Evolutionary conservation across 2,113 vertebrate genomes (phyloP).

Genomic region (Salminus brasiliensis): DNA sequence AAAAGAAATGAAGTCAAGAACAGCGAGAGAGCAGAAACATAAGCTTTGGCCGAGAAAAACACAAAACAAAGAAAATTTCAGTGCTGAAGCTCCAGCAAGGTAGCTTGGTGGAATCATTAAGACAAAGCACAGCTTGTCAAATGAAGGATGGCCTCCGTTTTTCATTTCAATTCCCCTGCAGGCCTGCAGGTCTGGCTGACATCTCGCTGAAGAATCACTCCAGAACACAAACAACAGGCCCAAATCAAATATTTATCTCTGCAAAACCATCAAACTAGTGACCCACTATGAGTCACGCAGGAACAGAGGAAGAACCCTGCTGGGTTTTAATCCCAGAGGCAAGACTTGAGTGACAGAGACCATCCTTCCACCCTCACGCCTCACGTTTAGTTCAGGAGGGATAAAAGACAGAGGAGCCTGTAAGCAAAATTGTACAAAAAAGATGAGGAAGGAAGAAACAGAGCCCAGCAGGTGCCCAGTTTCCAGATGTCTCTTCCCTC

Average conservation of each 20-base stretch:
- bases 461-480: background rate
- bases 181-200: background rate
- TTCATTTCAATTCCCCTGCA: constrained; percentile 16
- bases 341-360: background rate
- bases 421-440: background rate
- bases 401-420: background rate
- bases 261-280: constrained; percentile 21
- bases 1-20: background rate
- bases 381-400: background rate
- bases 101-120: background rate
- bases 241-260: constrained; percentile 39
- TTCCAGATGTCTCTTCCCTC: background rate
- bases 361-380: constrained; percentile 17
- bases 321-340: constrained; percentile 25
- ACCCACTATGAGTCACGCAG: constrained; percentile 1
- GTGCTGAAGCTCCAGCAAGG: background rate
- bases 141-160: background rate
- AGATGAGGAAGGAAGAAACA: background rate
- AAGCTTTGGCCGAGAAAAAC: background rate
- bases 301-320: constrained; percentile 23
- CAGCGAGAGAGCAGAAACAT: background rate
- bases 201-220: constrained; percentile 11
- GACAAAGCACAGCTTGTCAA: background rate
- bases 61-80: background rate
- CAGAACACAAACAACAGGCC: constrained; percentile 5